These are phyloP conservation scores for Rhynchophorus ferrugineus DNA, from an alignment of 1,140 invertebrate species.

Conservation along the genomic window DNA sequence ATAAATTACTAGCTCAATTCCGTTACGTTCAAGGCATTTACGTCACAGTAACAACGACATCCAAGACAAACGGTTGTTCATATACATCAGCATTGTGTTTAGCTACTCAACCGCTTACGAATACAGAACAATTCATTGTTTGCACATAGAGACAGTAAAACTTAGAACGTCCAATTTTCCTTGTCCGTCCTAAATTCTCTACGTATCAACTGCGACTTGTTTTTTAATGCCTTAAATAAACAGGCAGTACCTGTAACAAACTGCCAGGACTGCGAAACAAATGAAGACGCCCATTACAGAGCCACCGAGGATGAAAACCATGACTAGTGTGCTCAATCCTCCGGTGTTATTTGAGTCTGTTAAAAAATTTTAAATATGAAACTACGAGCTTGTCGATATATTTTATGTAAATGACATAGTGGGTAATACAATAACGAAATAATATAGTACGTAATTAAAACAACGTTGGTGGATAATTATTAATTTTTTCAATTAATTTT, in stretches of 20 bases:
- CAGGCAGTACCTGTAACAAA: conserved; percentile 84
- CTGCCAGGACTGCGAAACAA: conserved; percentile 86
- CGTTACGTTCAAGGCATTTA: too few relatives aligned
- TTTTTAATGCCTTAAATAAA: not conserved
- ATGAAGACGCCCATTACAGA: conserved; percentile 89
- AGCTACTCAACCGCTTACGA: not conserved
- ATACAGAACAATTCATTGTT: not conserved
- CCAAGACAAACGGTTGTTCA: not conserved
- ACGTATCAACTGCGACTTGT: too few relatives aligned
- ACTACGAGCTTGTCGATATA: too few relatives aligned
- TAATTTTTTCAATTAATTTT: too few relatives aligned
- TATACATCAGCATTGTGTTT: not conserved
- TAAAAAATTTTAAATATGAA: conserved; percentile 19
- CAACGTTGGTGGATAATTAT: too few relatives aligned
- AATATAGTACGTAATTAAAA: too few relatives aligned
- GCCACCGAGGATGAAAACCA: conserved; percentile 87
- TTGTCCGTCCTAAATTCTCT: too few relatives aligned
- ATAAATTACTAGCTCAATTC: too few relatives aligned
- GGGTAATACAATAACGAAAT: too few relatives aligned
- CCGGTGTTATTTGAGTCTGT: conserved; percentile 61
- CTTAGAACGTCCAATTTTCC: too few relatives aligned
- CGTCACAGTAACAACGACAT: conserved; percentile 1
- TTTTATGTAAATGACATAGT: too few relatives aligned
- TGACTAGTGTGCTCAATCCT: conserved; percentile 77
- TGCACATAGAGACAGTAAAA: too few relatives aligned